Percentiles rank a stretch among this genome's conserved stretches.
These are phyloP conservation scores for Leptothorax acervorum DNA, from an alignment of 2,888 invertebrate species.

Conservation along the genomic window DNA sequence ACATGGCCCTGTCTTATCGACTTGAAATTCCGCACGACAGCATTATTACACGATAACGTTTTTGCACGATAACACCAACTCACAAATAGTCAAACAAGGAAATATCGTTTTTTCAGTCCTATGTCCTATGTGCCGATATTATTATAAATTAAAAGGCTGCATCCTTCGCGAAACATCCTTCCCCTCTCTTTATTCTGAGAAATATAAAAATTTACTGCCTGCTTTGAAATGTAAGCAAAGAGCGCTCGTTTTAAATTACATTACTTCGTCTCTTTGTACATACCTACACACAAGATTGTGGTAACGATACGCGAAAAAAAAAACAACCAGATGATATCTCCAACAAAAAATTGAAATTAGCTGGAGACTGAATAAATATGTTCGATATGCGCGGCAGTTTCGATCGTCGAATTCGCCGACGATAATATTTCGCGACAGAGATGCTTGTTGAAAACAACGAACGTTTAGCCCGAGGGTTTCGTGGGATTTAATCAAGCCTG, in stretches of 20 bases:
- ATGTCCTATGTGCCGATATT: not conserved
- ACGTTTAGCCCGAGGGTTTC: not conserved
- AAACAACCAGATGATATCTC: not conserved
- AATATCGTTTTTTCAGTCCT: not conserved
- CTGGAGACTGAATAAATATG: conserved; percentile 17
- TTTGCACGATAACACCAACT: not conserved
- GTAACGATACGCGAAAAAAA: not conserved
- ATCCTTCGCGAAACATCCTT: not conserved
- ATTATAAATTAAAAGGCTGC: not conserved
- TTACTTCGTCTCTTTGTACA: not conserved
- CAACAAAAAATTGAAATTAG: conserved; percentile 11
- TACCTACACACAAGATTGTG: not conserved
- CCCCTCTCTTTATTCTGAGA: not conserved
- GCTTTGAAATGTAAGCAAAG: not conserved
- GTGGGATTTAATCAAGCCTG: conserved; percentile 23
- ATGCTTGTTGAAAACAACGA: not conserved
- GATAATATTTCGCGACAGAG: conserved; percentile 5
- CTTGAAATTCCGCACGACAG: not conserved
- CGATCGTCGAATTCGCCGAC: not conserved
- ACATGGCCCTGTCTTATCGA: not conserved
- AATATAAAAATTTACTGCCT: not conserved
- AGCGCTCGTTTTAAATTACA: not conserved
- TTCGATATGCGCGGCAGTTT: not conserved
- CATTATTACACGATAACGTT: not conserved
- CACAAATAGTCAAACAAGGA: not conserved